These are phyloP conservation scores for Thera britannica DNA, from an alignment of 2,888 invertebrate species.

Conservation along the genomic window DNA sequence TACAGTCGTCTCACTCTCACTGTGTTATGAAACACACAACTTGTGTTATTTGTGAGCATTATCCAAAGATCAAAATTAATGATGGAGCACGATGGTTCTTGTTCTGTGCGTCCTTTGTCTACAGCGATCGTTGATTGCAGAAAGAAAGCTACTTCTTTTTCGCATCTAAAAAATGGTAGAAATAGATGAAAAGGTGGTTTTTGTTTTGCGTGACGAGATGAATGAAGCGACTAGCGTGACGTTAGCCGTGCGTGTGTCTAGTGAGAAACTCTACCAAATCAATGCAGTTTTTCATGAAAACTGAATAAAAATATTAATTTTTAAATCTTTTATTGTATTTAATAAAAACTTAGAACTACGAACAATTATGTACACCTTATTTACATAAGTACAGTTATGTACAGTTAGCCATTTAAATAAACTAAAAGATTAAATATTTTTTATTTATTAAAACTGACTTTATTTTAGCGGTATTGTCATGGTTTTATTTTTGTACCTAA, in stretches of 20 bases:
- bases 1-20: too few relatives aligned
- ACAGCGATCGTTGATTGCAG: too few relatives aligned
- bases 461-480: conserved; percentile 26
- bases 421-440: conserved; percentile 35
- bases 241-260: background rate
- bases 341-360: conserved; percentile 52
- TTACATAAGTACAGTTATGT: conserved; percentile 45
- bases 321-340: conserved; percentile 45
- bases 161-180: too few relatives aligned
- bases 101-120: too few relatives aligned
- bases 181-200: background rate
- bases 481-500: conserved; percentile 10
- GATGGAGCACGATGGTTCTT: too few relatives aligned
- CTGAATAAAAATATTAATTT: conserved; percentile 33
- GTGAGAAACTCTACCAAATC: background rate
- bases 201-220: background rate
- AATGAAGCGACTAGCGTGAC: background rate
- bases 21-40: too few relatives aligned
- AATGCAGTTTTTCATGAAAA: background rate
- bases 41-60: too few relatives aligned
- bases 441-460: conserved; percentile 30
- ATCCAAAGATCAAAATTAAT: too few relatives aligned
- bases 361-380: conserved; percentile 47
- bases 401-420: conserved; percentile 34
- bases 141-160: too few relatives aligned